phyloP scores from a whole-genome alignment of 1,140 invertebrate genomes.

The Leptinotarsa lineolata region DNA sequence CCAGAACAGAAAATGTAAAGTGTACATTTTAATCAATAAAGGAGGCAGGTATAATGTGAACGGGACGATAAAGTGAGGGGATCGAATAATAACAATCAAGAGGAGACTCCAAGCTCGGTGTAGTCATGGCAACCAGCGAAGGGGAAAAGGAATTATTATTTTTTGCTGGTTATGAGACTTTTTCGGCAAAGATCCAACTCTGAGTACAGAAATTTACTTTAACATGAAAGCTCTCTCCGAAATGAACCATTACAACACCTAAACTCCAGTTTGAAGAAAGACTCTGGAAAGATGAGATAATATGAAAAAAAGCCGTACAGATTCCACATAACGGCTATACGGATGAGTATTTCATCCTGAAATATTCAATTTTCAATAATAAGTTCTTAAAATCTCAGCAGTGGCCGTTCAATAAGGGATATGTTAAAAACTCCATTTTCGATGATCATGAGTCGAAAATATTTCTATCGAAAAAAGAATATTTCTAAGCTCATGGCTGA shows the following conservation, averaged over 20 bases:
- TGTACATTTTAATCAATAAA: constrained; percentile 19
- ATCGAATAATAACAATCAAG: constrained; percentile 19
- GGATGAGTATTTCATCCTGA: no score
- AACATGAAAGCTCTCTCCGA: constrained; percentile 22
- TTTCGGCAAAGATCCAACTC: constrained; percentile 29
- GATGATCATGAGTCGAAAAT: no score
- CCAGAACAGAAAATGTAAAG: constrained; percentile 3
- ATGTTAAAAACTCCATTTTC: no score
- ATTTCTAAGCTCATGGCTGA: no score
- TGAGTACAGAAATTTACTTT: constrained; percentile 36
- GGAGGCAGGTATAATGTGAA: constrained; percentile 14
- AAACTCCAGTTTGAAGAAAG: no score
- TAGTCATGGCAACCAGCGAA: constrained; percentile 35
- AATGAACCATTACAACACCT: neutral
- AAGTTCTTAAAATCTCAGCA: no score
- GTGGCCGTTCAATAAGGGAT: no score
- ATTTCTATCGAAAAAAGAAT: no score
- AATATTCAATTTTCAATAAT: no score
- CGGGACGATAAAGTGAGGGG: constrained; percentile 4
- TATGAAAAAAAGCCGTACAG: no score
- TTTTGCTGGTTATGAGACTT: constrained; percentile 46
- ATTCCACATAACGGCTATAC: no score
- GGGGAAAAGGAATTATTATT: constrained; percentile 47
- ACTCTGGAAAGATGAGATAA: no score
- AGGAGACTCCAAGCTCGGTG: constrained; percentile 1